Base-by-base conservation (phyloP, 2,113 vertebrate species). In the Engystomops pustulosus region DNA sequence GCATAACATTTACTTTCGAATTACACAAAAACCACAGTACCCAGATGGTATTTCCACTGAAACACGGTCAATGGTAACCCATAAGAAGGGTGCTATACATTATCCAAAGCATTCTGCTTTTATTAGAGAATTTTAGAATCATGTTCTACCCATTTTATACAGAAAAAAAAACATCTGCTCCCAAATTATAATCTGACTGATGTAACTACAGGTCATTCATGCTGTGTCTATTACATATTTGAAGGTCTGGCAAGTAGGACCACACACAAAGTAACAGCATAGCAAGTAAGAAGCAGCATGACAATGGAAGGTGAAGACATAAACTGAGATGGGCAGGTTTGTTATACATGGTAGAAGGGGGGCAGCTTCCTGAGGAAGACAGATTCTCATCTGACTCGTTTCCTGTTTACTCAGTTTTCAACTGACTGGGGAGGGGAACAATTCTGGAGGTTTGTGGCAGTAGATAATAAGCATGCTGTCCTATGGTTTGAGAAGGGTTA, bases 361-460 rank as follows among this genome's bases (percentile, higher is more conserved):
- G 84, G 68, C 58, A 86, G 79, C 34, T 76, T 80, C 83, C 83
- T 85, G 83, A 85, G 83, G 83, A 85, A 85, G 75, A 70, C 47
- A 79, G 83, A 85, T 85, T 85, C 74, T 85, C 72, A 84, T 84
- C 83, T 85, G 47, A 85, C 83, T 85, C 65, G 34, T 60, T 85
- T 85, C 83, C 83, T 85, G 83, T 85, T 85, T 85, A 85, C 83
- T 85, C 83, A 79, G 55, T 85, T 70, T 79, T 49, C 47, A 85
- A 85, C 83, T 79, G 62, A 79, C 74, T 79, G 58, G 62, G 72
- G 53, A 85, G 70, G 47, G 30, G 72, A 83, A 62, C 25, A 51
- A 69, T 49, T 23, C 30, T 79, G 15, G 14, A 65, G 12, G 34
- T 60, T 36, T 67, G 23, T 65, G 23, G 14, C 77, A 27, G 32